Evolutionary conservation across 2,888 invertebrate genomes (phyloP).

Genomic region (Meta bourneti): DNA sequence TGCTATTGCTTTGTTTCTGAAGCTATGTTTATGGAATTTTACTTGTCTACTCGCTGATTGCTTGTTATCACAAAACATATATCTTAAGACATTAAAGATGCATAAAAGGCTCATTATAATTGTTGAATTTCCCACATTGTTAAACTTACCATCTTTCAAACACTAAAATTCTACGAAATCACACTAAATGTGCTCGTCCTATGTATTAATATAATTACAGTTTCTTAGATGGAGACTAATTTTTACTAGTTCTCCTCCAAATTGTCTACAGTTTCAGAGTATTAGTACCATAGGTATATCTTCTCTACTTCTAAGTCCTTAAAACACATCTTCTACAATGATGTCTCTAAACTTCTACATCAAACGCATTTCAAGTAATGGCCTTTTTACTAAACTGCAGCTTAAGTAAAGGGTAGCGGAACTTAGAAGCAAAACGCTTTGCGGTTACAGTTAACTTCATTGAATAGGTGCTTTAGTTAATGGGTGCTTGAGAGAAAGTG

Average conservation of each 20-base stretch:
- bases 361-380: not conserved
- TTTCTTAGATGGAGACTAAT: not conserved
- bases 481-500: not conserved
- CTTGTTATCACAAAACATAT: no score
- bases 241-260: not conserved
- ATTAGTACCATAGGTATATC: not conserved
- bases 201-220: not conserved
- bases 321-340: not conserved
- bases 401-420: not conserved
- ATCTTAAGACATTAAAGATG: no score
- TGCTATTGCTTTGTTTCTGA: no score
- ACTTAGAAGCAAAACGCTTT: not conserved
- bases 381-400: not conserved
- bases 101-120: no score
- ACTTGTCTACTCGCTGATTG: no score
- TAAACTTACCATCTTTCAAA: no score
- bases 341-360: not conserved
- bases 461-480: not conserved
- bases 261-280: not conserved
- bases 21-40: no score
- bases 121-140: no score
- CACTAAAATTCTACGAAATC: no score
- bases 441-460: not conserved
- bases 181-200: no score
- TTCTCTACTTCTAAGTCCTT: not conserved